Percentiles rank a stretch among this genome's conserved stretches.
phyloP scores from a whole-genome alignment of 2,888 invertebrate species.

The Orthosia gracilis region DNA sequence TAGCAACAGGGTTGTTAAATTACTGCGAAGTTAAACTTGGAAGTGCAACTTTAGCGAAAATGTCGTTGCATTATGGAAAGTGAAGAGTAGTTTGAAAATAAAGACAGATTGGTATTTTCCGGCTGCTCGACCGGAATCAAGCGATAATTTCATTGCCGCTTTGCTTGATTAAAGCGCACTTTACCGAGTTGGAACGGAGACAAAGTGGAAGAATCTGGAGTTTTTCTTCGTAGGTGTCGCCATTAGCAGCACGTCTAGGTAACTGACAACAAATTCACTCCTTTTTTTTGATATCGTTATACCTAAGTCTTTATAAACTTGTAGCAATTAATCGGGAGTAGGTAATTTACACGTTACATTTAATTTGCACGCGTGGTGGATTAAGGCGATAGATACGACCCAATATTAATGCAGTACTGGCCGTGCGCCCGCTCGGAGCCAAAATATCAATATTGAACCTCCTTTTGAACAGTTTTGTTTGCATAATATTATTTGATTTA shows the following conservation, averaged over 20 bases:
- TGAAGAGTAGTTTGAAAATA: constrained; percentile 26
- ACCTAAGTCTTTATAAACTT: background rate
- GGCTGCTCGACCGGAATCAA: constrained; percentile 8
- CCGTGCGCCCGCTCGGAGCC: no score
- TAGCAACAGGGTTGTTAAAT: constrained; percentile 16
- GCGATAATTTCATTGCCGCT: constrained; percentile 30
- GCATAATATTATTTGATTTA: no score
- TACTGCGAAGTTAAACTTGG: constrained; percentile 2
- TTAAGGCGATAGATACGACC: no score
- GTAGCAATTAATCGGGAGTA: background rate
- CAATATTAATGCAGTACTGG: no score
- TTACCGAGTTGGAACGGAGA: background rate
- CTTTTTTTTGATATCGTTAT: background rate
- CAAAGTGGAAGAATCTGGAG: background rate
- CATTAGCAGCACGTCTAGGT: background rate
- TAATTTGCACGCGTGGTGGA: no score
- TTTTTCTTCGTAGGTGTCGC: background rate
- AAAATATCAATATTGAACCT: no score
- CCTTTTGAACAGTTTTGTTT: no score
- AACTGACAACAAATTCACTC: background rate
- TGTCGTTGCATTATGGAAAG: background rate
- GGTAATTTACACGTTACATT: no score
- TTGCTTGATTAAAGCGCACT: constrained; percentile 39
- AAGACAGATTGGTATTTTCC: constrained; percentile 12
- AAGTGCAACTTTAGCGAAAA: constrained; percentile 2